Evolutionary conservation across 2,888 invertebrate species (phyloP).

Genomic region (Philonicus albiceps): DNA sequence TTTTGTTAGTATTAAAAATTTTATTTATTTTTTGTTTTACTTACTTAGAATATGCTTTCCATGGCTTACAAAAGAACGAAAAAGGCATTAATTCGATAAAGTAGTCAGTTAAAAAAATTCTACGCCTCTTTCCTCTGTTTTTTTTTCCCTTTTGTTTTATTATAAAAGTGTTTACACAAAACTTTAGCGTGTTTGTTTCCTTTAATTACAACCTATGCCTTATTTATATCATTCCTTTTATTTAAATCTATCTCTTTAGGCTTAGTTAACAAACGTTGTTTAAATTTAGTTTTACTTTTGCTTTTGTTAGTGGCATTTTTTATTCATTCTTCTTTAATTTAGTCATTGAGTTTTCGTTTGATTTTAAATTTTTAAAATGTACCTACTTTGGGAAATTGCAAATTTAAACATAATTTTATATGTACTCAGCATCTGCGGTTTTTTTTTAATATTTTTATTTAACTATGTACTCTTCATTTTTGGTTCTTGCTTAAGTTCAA

Average conservation of each 20-base stretch:
- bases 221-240: slow-evolving; percentile 32
- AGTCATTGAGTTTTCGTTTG: background rate
- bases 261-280: slow-evolving; percentile 21
- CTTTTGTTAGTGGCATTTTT: background rate
- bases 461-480: background rate
- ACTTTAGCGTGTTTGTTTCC: slow-evolving; percentile 34
- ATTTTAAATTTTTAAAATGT: slow-evolving; percentile 15
- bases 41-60: background rate
- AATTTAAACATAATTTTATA: background rate
- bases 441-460: background rate
- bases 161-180: slow-evolving; percentile 45
- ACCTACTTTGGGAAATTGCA: background rate
- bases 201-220: slow-evolving; percentile 4
- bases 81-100: background rate
- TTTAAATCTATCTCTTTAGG: slow-evolving; percentile 30
- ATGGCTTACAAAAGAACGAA: slow-evolving; percentile 27
- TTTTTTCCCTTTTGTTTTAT: slow-evolving; percentile 33
- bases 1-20: background rate
- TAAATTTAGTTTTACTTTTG: slow-evolving; percentile 15
- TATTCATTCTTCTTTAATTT: background rate
- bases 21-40: background rate
- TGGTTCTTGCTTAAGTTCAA: background rate
- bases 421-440: background rate
- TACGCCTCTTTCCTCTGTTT: background rate
- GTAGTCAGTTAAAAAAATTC: background rate